Base-by-base conservation (phyloP, 2,888 invertebrate genomes). In the Pardosa pseudoannulata region DNA sequence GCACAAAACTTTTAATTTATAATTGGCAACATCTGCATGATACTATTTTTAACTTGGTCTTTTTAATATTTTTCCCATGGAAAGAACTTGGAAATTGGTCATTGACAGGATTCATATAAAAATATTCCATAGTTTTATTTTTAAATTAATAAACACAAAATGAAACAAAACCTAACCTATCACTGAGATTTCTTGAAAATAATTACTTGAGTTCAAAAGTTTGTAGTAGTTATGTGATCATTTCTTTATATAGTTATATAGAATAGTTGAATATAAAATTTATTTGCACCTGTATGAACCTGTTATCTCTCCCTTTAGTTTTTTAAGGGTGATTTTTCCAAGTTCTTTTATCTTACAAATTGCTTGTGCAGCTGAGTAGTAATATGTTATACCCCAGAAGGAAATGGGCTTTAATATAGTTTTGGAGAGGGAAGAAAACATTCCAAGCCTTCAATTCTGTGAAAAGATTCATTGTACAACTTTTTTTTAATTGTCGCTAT, bases 21-120 rank as follows among this genome's bases (percentile, higher is more conserved):
- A 74, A 70, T 82, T 56, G 16, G 46, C 46, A 46, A 27, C 39
- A 74, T 73, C 31, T 82, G 82, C 82, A 82, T 82, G 82, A 62
- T 73, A 72, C 65, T 65, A 71, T 71, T 32, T 79, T 78, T 70
- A 79, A 79, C 79, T 64, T 50, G 23, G 56, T 79, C 79, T 79
- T 41, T 29, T 76, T 32, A n/a, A 28, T 28, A 27, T 39, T 36
- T 36, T 32, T 73, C 32, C n/a, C 31, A 16, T 50, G 29, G 32
- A 56, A 50, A 56, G n/a, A 50, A 50, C 32, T 23, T 39, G 23
- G 31, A 65, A 27, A 27, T 28, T 16, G n/a, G n/a, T n/a, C n/a
- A n/a, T n/a, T n/a, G n/a, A n/a, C n/a, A n/a, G n/a, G n/a, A n/a
- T n/a, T n/a, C n/a, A n/a, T n/a, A n/a, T n/a, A n/a, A n/a, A n/a